These are phyloP conservation scores for Chunga burmeisteri DNA, from an alignment of 2,113 vertebrate genomes.

Conservation along the genomic window DNA sequence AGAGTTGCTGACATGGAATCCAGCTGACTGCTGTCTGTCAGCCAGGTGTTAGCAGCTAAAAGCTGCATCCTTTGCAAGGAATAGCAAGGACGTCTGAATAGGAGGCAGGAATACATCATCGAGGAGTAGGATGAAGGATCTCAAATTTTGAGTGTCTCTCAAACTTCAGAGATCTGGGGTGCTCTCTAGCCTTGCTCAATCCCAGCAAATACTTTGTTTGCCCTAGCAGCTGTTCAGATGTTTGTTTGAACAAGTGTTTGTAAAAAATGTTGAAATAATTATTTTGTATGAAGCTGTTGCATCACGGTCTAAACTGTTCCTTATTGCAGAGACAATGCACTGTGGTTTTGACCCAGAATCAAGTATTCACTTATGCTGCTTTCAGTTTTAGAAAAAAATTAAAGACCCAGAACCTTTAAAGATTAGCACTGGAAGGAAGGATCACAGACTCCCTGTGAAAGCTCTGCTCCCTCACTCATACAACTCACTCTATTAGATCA, in stretches of 20 bases:
- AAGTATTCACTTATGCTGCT: not conserved
- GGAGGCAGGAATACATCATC: not conserved
- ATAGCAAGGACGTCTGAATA: not conserved
- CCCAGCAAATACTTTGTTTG: not conserved
- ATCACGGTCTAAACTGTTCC: not conserved
- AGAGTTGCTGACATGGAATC: not conserved
- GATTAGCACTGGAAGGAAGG: not conserved
- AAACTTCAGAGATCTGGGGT: not conserved
- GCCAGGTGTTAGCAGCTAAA: not conserved
- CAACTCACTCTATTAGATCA: not conserved
- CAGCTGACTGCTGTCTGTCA: not conserved
- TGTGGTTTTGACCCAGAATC: conserved; percentile 35
- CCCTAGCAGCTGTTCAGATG: not conserved
- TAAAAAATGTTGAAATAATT: conserved; percentile 19
- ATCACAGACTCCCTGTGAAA: not conserved
- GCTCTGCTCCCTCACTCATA: not conserved
- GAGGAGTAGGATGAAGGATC: not conserved
- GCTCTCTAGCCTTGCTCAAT: not conserved
- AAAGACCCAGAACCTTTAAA: not conserved
- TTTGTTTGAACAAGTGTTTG: not conserved
- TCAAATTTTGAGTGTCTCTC: not conserved
- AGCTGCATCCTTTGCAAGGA: not conserved
- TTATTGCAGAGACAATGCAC: conserved; percentile 8
- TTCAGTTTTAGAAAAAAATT: not conserved
- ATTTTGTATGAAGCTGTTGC: not conserved